These are phyloP conservation scores for Galeruca laticollis DNA, from an alignment of 2,888 invertebrate species.

Conservation along the genomic window DNA sequence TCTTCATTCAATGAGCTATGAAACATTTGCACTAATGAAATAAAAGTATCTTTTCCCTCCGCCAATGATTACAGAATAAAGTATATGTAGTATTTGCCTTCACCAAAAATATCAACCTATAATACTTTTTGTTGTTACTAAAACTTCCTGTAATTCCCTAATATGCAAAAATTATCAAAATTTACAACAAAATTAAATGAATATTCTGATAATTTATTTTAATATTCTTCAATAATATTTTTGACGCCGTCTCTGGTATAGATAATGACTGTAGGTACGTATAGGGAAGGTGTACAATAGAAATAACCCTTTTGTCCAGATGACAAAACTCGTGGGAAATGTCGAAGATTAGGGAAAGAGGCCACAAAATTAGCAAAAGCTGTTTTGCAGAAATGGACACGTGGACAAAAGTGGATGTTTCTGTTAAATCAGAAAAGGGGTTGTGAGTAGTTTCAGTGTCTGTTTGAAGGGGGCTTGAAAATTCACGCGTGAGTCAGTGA, in stretches of 20 bases:
- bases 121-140: no score
- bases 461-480: conserved; percentile 10
- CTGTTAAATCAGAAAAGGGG: conserved; percentile 4
- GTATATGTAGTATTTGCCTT: no score
- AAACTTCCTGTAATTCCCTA: no score
- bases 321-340: conserved; percentile 47
- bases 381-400: conserved; percentile 32
- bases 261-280: conserved; percentile 10
- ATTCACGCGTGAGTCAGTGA: conserved; percentile 8
- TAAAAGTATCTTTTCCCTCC: no score
- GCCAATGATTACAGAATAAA: no score
- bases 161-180: no score
- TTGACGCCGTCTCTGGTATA: not conserved
- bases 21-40: no score
- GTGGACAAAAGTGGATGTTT: conserved; percentile 33
- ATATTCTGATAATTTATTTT: no score
- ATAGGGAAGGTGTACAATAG: conserved; percentile 46
- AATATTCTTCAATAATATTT: not conserved
- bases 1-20: no score
- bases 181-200: no score
- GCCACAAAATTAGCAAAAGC: conserved; percentile 38
- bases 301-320: conserved; percentile 44
- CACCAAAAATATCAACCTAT: no score
- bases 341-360: conserved; percentile 39
- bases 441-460: conserved; percentile 1